Evolutionary conservation across 2,113 vertebrate genomes (phyloP).

Genomic region (Nibea albiflora): DNA sequence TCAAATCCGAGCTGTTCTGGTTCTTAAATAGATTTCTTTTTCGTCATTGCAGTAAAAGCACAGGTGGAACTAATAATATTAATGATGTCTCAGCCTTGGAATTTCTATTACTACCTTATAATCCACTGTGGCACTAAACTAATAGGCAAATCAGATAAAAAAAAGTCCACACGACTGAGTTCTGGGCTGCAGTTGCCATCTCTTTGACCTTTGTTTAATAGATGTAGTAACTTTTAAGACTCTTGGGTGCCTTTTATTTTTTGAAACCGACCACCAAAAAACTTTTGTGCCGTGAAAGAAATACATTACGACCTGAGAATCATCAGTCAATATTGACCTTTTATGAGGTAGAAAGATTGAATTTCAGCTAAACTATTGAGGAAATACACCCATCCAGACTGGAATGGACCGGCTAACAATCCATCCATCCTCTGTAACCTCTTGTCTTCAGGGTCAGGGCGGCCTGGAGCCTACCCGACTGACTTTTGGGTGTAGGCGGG

Average conservation of each 20-base stretch:
- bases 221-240: not conserved
- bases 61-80: constrained; percentile 8
- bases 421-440: no score
- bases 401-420: no score
- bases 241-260: not conserved
- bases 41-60: constrained; percentile 3
- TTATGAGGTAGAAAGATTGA: not conserved
- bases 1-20: not conserved
- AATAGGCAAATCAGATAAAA: not conserved
- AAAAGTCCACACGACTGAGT: not conserved
- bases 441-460: no score
- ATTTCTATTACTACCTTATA: not conserved
- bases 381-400: not conserved
- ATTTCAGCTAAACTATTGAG: not conserved
- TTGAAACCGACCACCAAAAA: not conserved
- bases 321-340: not conserved
- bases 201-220: constrained; percentile 24
- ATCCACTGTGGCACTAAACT: not conserved
- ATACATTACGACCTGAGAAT: not conserved
- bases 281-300: not conserved
- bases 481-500: no score
- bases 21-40: not conserved
- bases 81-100: not conserved
- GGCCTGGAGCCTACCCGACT: no score
- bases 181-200: not conserved